Conservation (phyloP, 2,797 vertebrate species). For the Chiloscyllium punctatum region DNA sequence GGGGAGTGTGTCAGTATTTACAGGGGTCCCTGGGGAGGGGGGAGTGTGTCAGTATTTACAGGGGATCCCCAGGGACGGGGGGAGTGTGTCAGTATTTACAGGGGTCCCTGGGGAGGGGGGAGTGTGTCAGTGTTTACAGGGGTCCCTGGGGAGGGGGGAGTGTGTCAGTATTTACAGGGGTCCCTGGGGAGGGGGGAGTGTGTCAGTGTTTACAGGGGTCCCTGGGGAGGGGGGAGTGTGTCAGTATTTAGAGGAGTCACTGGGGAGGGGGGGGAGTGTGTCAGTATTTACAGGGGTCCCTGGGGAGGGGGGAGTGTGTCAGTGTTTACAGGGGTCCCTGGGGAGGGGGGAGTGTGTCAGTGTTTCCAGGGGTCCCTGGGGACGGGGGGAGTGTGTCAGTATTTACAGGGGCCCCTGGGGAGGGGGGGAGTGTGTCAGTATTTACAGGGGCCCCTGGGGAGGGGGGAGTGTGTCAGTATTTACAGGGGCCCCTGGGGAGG, state of each 20-base stretch:
- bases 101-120: no score
- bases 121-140: constrained; percentile 41
- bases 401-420: background rate
- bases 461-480: background rate
- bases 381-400: constrained; percentile 41
- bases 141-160: background rate
- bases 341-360: background rate
- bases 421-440: no score
- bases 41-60: background rate
- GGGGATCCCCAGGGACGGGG: background rate
- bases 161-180: background rate
- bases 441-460: no score
- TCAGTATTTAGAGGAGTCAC: background rate
- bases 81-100: no score
- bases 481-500: background rate
- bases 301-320: no score
- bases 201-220: constrained; percentile 39
- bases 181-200: constrained; percentile 16
- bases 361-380: background rate
- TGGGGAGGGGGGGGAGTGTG: constrained; percentile 36
- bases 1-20: constrained; percentile 42
- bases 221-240: background rate
- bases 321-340: no score
- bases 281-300: constrained; percentile 36
- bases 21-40: background rate